These are phyloP conservation scores for Dermatemys mawii DNA, from an alignment of 2,113 vertebrate genomes.

Conservation along the genomic window DNA sequence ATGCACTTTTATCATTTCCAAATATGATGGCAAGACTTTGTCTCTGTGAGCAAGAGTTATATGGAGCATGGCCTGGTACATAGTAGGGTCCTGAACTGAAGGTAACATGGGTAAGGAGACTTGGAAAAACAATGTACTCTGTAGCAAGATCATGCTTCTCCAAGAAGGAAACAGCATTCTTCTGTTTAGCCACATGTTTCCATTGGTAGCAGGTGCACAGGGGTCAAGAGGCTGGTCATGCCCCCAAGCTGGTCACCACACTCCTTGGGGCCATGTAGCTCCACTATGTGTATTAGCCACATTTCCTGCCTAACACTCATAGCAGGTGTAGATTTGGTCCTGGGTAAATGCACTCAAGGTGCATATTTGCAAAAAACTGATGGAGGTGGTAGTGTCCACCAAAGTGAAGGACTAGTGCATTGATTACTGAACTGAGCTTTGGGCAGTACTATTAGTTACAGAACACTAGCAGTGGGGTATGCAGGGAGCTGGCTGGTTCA, in stretches of 20 bases:
- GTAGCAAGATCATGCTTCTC: not conserved
- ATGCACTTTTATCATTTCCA: conserved; percentile 1
- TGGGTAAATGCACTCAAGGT: not conserved
- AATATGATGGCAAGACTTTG: not conserved
- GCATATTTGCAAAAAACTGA: not conserved
- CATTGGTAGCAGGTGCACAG: not conserved
- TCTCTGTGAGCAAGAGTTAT: not conserved
- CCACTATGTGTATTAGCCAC: not conserved
- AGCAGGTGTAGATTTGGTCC: not conserved
- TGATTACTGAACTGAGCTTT: not conserved
- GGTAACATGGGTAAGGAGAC: not conserved
- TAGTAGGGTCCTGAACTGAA: not conserved
- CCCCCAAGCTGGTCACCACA: not conserved
- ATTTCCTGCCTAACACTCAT: not conserved
- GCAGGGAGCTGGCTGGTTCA: not conserved
- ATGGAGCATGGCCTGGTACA: not conserved
- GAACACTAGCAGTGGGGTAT: not conserved
- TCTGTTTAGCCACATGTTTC: not conserved
- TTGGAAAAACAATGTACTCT: not conserved
- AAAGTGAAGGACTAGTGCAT: not conserved
- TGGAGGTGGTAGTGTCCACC: not conserved
- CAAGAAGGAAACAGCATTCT: not conserved
- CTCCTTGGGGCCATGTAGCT: not conserved
- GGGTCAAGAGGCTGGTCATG: not conserved
- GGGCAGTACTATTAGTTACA: not conserved